Evolutionary conservation across 1,140 invertebrate species (phyloP).

Genomic region (Aphaenogaster ashmeadi): DNA sequence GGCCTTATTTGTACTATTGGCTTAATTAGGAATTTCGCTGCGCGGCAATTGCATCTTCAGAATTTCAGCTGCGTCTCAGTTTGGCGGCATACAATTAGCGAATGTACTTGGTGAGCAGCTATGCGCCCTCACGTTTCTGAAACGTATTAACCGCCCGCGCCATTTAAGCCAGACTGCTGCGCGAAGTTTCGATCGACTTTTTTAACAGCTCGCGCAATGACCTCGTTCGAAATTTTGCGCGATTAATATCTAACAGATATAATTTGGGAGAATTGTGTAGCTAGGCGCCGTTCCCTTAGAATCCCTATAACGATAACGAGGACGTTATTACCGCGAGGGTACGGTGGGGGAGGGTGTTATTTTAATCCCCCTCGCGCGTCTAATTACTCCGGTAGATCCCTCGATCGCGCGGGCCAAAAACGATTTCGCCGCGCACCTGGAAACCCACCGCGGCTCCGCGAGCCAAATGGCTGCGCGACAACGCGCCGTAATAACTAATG

Average conservation of each 20-base stretch:
- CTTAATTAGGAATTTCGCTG: slow-evolving; percentile 52
- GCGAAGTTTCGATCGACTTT: slow-evolving; percentile 4
- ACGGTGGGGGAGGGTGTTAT: neutral
- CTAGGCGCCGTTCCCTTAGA: neutral
- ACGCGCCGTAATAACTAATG: slow-evolving; percentile 49
- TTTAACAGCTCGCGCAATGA: neutral
- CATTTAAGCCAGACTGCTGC: neutral
- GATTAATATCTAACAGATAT: slow-evolving; percentile 22
- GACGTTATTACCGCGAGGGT: neutral
- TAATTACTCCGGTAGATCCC: slow-evolving; percentile 13
- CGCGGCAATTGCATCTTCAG: slow-evolving; percentile 50
- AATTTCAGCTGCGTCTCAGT: slow-evolving; percentile 41
- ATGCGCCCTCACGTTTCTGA: slow-evolving; percentile 23
- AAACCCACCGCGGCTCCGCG: slow-evolving; percentile 12
- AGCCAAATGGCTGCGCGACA: slow-evolving; percentile 28
- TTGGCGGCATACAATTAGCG: slow-evolving; percentile 46
- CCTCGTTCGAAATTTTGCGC: neutral
- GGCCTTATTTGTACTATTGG: slow-evolving; percentile 16
- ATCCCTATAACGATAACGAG: slow-evolving; percentile 10
- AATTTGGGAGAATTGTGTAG: slow-evolving; percentile 6
- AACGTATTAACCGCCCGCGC: slow-evolving; percentile 5
- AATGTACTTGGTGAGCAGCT: slow-evolving; percentile 29
- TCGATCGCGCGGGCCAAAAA: slow-evolving; percentile 12
- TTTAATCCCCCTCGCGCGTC: slow-evolving; percentile 26
- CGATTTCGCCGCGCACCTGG: slow-evolving; percentile 28